Conservation (phyloP, 2,113 vertebrate species). For the Junco hyemalis region DNA sequence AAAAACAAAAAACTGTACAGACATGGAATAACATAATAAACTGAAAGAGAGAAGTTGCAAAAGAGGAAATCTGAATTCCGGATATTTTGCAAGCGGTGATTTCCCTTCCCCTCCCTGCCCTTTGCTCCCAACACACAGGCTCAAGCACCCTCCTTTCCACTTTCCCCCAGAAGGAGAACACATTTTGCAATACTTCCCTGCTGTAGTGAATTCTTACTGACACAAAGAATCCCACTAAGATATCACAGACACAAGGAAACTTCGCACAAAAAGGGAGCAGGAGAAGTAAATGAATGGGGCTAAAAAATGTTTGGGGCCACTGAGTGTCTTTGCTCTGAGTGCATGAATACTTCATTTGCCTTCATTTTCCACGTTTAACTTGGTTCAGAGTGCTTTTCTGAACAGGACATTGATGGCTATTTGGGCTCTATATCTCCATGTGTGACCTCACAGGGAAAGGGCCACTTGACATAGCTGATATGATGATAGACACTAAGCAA, state of each 20-base stretch:
- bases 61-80: not conserved
- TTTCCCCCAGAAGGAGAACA: not conserved
- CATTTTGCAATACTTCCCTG: slow-evolving; percentile 21
- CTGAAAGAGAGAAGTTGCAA: not conserved
- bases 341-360: not conserved
- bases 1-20: not conserved
- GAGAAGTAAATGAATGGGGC: not conserved
- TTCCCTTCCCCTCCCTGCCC: not conserved
- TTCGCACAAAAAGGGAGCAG: not conserved
- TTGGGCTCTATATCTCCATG: not conserved
- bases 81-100: not conserved
- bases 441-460: not conserved
- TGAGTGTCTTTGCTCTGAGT: not conserved
- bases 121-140: not conserved
- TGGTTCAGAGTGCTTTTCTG: not conserved
- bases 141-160: not conserved
- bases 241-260: not conserved
- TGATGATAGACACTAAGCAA: not conserved
- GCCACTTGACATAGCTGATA: not conserved
- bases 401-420: accelerated
- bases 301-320: not conserved
- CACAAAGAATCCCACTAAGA: not conserved
- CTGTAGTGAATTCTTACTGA: not conserved
- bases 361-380: not conserved
- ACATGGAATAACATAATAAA: not conserved